Evolutionary conservation across 2,797 vertebrate genomes (phyloP), one percentile per base, ranked within the genome.

Genomic region (Sylvia borin): DNA sequence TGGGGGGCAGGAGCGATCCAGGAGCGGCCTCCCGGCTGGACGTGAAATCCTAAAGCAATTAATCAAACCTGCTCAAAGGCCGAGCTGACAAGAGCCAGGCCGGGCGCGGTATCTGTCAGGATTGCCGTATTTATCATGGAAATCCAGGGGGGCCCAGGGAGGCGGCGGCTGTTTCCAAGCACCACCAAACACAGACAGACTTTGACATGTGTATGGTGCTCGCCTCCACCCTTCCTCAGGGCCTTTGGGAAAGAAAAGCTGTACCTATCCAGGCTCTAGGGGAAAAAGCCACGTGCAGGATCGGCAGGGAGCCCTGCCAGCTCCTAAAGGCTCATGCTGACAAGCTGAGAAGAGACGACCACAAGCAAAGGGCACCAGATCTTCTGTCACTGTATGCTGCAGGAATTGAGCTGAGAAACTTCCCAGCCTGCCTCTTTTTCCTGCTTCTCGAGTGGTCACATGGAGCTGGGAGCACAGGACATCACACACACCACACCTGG

Each of bases 1-100:
- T 40, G 97, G 95, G 95, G 97, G 96, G 95, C 97, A 97, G 96
- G 92, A 97, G 95, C 8, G 55, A 92, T 95, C 94, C 97, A 95
- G 97, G 96, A 96, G 93, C 13, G 86, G 97, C 96, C 96, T 97
- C 97, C 96, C 93, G 92, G 97, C 98, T 98, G 98, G 98, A 98
- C 72, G 98, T 98, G 98, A 98, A 98, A 99, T 99, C 97, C 98
- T 99, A 99, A 99, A 99, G 99, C 98, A 99, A 99, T 99, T 99
- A 99, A 99, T 99, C 99, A 99, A 98, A 54, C 71, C 91, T 92
- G 96, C 97, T 98, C 98, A 99, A 99, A 99, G 98, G 98, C 97
- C 54, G 77, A 91, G 97, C 97, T 99, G 99, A 99, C 99, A 99
- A 98, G 98, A 97, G 98, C 98, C 97, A 96, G 98, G 98, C 98